Percentiles rank a stretch among this genome's conserved stretches.
These are phyloP conservation scores for Cyanistes caeruleus DNA, from an alignment of 2,113 vertebrate genomes.

Conservation along the genomic window DNA sequence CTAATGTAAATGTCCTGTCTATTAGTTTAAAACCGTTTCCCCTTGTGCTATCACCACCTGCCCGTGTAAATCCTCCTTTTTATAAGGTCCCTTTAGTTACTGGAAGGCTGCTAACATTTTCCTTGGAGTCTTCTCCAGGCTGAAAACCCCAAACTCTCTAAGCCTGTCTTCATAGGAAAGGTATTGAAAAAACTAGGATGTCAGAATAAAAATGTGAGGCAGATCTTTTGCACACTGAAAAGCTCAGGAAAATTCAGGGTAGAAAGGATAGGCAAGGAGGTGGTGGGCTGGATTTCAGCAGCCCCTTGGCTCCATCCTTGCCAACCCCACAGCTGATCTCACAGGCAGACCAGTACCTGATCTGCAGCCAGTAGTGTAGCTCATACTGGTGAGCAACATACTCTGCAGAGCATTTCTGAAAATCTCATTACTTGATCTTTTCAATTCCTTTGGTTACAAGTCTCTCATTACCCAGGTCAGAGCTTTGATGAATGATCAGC, in stretches of 20 bases:
- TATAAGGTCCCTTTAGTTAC: not conserved
- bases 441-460: not conserved
- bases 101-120: not conserved
- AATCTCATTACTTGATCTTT: not conserved
- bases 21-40: not conserved
- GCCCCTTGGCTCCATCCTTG: not conserved
- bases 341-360: not conserved
- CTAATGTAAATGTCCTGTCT: not conserved
- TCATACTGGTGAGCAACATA: not conserved
- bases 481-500: not conserved
- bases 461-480: not conserved
- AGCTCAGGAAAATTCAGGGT: not conserved
- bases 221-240: not conserved
- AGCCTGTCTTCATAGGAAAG: not conserved
- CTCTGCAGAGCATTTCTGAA: not conserved
- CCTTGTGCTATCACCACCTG: not conserved
- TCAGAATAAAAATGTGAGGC: not conserved
- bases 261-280: not conserved
- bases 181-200: not conserved
- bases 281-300: not conserved
- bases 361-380: not conserved
- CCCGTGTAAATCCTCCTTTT: not conserved
- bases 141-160: not conserved
- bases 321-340: not conserved
- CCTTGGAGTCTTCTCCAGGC: not conserved